These are phyloP conservation scores for Notiomystis cincta DNA, from an alignment of 2,113 vertebrate species.

Conservation along the genomic window DNA sequence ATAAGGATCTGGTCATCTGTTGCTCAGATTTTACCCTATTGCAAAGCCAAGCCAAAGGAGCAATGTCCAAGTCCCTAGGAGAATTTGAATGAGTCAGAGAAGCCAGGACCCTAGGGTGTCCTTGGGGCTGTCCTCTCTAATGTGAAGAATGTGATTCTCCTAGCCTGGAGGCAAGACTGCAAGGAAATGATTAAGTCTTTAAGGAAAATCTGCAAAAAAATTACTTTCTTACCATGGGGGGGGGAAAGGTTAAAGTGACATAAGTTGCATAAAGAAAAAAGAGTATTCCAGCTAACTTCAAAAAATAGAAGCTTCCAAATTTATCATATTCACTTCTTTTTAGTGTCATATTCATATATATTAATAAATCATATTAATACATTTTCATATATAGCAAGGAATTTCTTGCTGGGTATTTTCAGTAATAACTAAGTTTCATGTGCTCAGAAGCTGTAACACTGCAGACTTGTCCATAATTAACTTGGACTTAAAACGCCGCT, in stretches of 20 bases:
- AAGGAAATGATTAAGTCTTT: background rate
- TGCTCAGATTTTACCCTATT: background rate
- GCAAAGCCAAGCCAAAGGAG: background rate
- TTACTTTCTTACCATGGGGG: background rate
- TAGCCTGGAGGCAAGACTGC: background rate
- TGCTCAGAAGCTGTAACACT: conserved; percentile 18
- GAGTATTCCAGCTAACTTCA: background rate
- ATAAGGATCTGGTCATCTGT: background rate
- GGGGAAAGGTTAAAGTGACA: background rate
- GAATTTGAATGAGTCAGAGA: background rate
- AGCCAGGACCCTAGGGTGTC: background rate
- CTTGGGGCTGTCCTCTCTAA: background rate
- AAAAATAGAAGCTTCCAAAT: background rate
- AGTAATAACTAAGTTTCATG: conserved; percentile 24
- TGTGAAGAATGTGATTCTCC: background rate
- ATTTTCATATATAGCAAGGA: conserved; percentile 19
- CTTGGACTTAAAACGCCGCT: conserved; percentile 37
- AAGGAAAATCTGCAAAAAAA: background rate
- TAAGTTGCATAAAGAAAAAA: background rate
- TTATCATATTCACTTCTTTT: background rate
- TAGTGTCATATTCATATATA: background rate
- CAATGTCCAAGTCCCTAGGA: background rate
- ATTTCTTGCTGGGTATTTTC: background rate
- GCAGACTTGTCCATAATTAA: conserved; percentile 19
- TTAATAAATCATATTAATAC: background rate